Percentiles rank a stretch among this genome's conserved stretches.
These are phyloP conservation scores for Ophion ventricosus DNA, from an alignment of 2,888 invertebrate species.

Conservation along the genomic window DNA sequence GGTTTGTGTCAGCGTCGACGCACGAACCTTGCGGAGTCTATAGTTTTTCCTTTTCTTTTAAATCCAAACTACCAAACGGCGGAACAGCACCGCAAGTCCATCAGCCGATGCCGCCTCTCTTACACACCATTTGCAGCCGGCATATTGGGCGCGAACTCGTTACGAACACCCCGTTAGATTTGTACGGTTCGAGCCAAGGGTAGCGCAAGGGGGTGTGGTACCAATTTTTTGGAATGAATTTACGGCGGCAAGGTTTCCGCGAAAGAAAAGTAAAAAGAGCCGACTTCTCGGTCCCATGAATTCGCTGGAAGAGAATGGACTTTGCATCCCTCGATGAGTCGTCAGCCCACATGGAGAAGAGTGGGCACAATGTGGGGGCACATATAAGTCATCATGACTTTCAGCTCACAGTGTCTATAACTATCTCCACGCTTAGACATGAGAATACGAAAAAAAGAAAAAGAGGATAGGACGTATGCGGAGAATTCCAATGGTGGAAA, in stretches of 20 bases:
- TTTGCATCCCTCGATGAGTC: neutral
- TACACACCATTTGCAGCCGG: slow-evolving; percentile 72
- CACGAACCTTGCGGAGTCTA: slow-evolving; percentile 12
- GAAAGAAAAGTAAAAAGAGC: slow-evolving; percentile 22
- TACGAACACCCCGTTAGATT: slow-evolving; percentile 53
- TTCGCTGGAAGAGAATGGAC: neutral
- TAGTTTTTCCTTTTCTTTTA: slow-evolving; percentile 11
- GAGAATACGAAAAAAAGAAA: neutral
- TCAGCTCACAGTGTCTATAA: neutral
- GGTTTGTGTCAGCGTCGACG: slow-evolving; percentile 66
- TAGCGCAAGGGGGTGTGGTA: slow-evolving; percentile 75
- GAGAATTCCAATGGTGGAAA: no score
- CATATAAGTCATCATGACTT: neutral
- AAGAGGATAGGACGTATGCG: neutral
- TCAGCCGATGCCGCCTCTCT: slow-evolving; percentile 12
- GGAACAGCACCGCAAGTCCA: slow-evolving; percentile 36
- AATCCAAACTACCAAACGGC: neutral
- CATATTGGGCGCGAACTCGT: slow-evolving; percentile 75
- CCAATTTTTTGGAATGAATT: slow-evolving; percentile 78
- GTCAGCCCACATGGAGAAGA: neutral
- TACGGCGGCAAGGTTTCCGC: slow-evolving; percentile 46
- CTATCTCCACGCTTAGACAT: neutral
- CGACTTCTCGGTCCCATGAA: neutral
- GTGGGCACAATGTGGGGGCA: neutral
- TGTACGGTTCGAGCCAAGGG: slow-evolving; percentile 63